These are phyloP conservation scores for Pemphredon lugubris DNA, from an alignment of 2,888 invertebrate species.

Conservation along the genomic window DNA sequence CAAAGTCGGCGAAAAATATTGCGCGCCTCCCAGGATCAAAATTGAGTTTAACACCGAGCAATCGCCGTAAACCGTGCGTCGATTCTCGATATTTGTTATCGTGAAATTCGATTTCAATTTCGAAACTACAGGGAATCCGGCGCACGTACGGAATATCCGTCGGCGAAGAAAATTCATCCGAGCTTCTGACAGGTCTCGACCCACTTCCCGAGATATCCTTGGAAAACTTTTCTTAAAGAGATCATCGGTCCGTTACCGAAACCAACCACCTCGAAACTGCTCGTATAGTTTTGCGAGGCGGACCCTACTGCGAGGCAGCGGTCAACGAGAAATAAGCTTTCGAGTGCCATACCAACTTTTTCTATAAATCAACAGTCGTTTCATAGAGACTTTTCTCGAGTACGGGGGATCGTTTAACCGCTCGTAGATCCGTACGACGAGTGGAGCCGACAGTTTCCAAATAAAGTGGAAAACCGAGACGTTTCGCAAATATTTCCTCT, in stretches of 20 bases:
- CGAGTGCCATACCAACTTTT: constrained; percentile 53
- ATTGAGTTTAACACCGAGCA: constrained; percentile 17
- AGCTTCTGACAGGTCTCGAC: constrained; percentile 11
- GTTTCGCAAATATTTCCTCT: constrained; percentile 16
- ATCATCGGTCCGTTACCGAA: constrained; percentile 30
- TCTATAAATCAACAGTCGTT: constrained; percentile 61
- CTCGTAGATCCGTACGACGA: constrained; percentile 19
- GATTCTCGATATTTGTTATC: neutral
- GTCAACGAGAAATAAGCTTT: constrained; percentile 54
- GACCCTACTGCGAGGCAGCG: constrained; percentile 24
- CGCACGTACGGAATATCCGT: neutral
- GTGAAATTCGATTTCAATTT: neutral
- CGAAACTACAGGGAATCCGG: too few relatives aligned
- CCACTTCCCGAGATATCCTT: constrained; percentile 13
- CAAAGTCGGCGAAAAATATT: constrained; percentile 35
- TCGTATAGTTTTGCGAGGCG: constrained; percentile 29
- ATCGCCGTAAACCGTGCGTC: neutral
- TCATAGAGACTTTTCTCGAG: constrained; percentile 38
- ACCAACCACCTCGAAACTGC: constrained; percentile 32
- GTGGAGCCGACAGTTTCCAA: neutral
- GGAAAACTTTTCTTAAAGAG: constrained; percentile 42
- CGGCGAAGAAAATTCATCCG: constrained; percentile 2
- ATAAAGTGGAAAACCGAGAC: constrained; percentile 4
- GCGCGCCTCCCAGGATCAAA: constrained; percentile 33
- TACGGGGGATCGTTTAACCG: constrained; percentile 61